Evolutionary conservation across 2,888 invertebrate species (phyloP), one percentile per base, ranked within the genome.

Genomic region (Noctua fimbriata): DNA sequence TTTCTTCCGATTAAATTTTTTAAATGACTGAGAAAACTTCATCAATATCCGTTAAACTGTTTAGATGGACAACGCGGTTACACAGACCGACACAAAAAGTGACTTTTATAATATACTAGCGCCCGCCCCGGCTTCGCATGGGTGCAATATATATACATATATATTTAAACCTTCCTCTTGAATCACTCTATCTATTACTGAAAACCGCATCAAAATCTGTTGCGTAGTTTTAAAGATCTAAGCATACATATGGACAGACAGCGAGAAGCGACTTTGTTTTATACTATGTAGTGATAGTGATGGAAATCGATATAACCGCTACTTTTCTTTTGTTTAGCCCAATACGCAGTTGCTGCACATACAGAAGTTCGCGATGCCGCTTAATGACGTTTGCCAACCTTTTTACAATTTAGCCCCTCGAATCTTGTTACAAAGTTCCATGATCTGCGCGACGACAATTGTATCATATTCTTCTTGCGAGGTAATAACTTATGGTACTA

Each of bases 401-500:
- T 44, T 16, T 67, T 67, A 67, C 44, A 67, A 63, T 63, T 32
- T 32, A 32, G 9, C 10, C 4, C 63, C 63, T 9, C 63, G 7
- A 10, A 63, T 63, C 9, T 4, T 1, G 32, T 32, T 63, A 63
- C 32, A 21, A 63, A 63, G 4, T 21, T 4, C 32, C 21, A 32
- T 44, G 67, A 67, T 67, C 44, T 67, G 67, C n/a, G 67, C 67
- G 44, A 9, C 67, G n/a, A 67, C 67, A 44, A 44, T 67, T 44
- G n/a, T 44, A n/a, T 16, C 67, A 18, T 67, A 67, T 9, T n/a
- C 44, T 67, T 67, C 67, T n/a, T 67, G 67, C n/a, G 44, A 67
- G 67, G 67, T 63, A 32, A 63, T 10, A 16, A 28, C 1, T 18
- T 32, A 18, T 32, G 7, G 16, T 63, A 60, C 32, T 63, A 28